Evolutionary conservation across 2,113 vertebrate species (phyloP), one percentile per base, ranked within the genome.

Genomic region (Sinocyclocheilus anophthalmus): DNA sequence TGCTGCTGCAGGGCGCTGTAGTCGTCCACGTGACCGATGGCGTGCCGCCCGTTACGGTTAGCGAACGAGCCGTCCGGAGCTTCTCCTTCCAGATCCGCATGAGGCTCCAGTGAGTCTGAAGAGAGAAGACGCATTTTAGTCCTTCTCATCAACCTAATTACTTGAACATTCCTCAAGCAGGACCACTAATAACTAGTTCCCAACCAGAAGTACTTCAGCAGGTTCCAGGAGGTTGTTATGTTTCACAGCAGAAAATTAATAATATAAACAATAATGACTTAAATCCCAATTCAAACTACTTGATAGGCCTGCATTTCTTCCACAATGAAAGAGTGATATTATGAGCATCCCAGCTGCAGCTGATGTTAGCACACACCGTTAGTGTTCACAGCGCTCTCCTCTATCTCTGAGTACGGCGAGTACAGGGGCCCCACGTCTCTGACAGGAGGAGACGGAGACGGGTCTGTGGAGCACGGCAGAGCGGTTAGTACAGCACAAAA

Each of bases 361-460:
- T 8, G 42, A 42, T 59, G 12, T 50, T 50, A 50, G 48, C 48
- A 55, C 94, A 94, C 94, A 94, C 94, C 94, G 76, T 93, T 95
- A 86, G 93, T 89, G 82, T 92, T 92, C 88, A 93, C 91, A 83
- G 93, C 93, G 91, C 89, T 92, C 87, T 95, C 94, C 12, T 95
- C 94, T 86, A 88, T 0, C n/a, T 88, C 90, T 33, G 90, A 93
- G 90, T 91, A 81, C 48, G 88, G 87, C 39, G 89, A 88, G 90
- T 87, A 92, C 37, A 86, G 20, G 78, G 95, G 93, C 88, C 96
- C 96, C 78, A 96, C 94, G 65, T 99, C 97, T 83, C 96, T 95
- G 89, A 98, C 97, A 0, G 97, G 97, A 88, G 97, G 97, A 90
- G 97, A 99, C 1, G 94, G 95, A 87, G 94, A 95, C 0, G 96